These are phyloP conservation scores for Microplitis deprimator DNA, from an alignment of 2,888 invertebrate species.

Conservation along the genomic window DNA sequence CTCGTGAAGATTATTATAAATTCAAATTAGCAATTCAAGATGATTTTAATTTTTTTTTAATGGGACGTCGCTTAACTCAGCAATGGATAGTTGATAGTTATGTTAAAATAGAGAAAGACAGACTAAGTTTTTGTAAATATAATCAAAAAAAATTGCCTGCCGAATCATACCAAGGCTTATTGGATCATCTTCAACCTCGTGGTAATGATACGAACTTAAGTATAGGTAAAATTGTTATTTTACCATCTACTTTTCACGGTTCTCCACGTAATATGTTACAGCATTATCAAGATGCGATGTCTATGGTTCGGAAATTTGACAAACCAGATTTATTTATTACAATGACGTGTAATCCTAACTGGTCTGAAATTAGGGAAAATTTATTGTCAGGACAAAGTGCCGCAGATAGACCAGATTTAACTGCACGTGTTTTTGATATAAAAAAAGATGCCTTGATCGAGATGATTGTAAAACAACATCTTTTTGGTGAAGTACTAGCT, in stretches of 20 bases:
- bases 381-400: constrained; percentile 40
- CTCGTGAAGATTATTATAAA: constrained; percentile 37
- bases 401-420: constrained; percentile 47
- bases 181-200: constrained; percentile 31
- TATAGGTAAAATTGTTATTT: constrained; percentile 41
- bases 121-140: constrained; percentile 9
- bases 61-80: constrained; percentile 34
- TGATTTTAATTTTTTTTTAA: constrained; percentile 16
- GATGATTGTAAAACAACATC: constrained; percentile 38
- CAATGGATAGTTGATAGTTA: constrained; percentile 50
- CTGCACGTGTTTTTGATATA: constrained; percentile 42
- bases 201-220: constrained; percentile 19
- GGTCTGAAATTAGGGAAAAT: constrained; percentile 47
- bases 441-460: constrained; percentile 35
- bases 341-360: constrained; percentile 54
- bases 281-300: constrained; percentile 57
- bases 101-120: constrained; percentile 58
- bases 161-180: constrained; percentile 40
- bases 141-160: neutral
- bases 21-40: constrained; percentile 36
- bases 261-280: constrained; percentile 39
- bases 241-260: constrained; percentile 46
- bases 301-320: constrained; percentile 67
- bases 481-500: constrained; percentile 45
- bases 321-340: constrained; percentile 70